phyloP scores from a whole-genome alignment of 2,113 vertebrate species.

The Corythaixoides concolor region DNA sequence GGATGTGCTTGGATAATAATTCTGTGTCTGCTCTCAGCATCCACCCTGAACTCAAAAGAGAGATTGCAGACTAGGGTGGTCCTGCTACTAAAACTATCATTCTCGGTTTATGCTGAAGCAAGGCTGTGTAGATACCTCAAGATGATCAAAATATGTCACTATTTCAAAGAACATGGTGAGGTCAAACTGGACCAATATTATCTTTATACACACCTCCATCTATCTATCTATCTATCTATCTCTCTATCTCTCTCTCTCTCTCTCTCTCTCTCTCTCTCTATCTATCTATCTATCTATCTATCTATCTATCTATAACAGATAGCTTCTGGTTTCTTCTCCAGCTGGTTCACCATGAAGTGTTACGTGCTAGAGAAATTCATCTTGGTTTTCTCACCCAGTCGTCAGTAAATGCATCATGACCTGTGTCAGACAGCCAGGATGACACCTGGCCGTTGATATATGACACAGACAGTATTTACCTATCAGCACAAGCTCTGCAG shows the following conservation, averaged over 20 bases:
- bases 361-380: neutral
- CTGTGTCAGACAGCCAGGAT: neutral
- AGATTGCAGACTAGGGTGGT: neutral
- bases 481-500: neutral
- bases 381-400: neutral
- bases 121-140: neutral
- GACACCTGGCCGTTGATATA: neutral
- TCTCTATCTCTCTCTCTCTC: neutral
- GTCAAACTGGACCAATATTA: neutral
- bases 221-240: neutral
- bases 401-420: neutral
- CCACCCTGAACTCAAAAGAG: neutral
- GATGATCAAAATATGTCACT: neutral
- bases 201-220: neutral
- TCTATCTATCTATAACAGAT: neutral
- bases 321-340: neutral
- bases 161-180: neutral
- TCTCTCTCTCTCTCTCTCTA: neutral
- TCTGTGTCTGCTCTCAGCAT: neutral
- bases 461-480: neutral
- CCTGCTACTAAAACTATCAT: neutral
- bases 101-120: neutral
- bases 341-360: neutral
- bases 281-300: neutral
- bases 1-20: neutral